These are phyloP conservation scores for Drosophila murphyi DNA, from an alignment of 1,140 invertebrate genomes.

Conservation along the genomic window DNA sequence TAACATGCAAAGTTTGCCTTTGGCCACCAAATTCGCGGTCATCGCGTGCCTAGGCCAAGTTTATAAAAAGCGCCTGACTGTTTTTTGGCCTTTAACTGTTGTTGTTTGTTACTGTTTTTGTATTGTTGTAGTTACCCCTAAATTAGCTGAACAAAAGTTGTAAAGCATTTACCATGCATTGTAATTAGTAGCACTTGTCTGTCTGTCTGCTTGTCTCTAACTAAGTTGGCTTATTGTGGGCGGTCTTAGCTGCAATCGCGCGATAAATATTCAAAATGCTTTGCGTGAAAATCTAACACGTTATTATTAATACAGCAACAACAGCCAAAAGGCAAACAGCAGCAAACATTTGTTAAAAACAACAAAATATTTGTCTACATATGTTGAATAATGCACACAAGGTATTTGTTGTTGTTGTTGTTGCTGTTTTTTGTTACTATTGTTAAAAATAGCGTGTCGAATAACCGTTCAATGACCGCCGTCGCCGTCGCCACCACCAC, in stretches of 20 bases:
- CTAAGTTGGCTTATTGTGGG: conserved; percentile 9
- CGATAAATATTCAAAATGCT: conserved; percentile 49
- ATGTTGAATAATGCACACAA: conserved; percentile 42
- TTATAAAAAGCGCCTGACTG: conserved; percentile 44
- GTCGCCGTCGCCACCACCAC: background rate
- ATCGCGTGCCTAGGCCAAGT: conserved; percentile 68
- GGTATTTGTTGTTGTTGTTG: conserved; percentile 37
- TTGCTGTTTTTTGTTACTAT: background rate
- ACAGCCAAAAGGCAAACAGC: conserved; percentile 11
- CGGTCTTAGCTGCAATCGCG: conserved; percentile 15
- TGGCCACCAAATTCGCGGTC: conserved; percentile 61
- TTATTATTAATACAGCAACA: conserved; percentile 42
- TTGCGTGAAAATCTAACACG: conserved; percentile 65
- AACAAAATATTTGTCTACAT: conserved; percentile 44
- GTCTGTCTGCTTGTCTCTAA: background rate
- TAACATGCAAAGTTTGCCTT: conserved; percentile 67
- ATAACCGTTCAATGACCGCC: conserved; percentile 45
- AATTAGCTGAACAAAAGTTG: conserved; percentile 67
- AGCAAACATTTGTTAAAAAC: conserved; percentile 23
- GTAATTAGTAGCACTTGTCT: conserved; percentile 69
- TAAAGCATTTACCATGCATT: conserved; percentile 64
- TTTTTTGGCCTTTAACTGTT: conserved; percentile 21
- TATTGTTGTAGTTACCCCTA: conserved; percentile 56
- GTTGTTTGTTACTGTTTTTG: conserved; percentile 31
- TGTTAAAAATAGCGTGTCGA: conserved; percentile 35